Evolutionary conservation across 2,113 vertebrate genomes (phyloP), one percentile per base, ranked within the genome.

Genomic region (Saccopteryx bilineata): DNA sequence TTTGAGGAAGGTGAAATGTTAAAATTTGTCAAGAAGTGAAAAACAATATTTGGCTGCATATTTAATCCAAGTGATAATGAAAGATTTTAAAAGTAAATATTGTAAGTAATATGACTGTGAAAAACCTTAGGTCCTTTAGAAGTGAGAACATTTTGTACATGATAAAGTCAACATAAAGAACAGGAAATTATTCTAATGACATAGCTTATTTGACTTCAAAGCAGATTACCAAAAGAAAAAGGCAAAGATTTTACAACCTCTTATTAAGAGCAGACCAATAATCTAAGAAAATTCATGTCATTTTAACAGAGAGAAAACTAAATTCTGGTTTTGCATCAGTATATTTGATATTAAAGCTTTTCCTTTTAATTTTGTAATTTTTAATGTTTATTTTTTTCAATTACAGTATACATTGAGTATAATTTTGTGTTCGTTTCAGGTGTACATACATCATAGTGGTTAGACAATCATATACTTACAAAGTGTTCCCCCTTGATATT

Each of bases 21-120:
- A 94, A 76, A 88, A 87, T 39, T 63, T 78, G 56, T 96, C 63
- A 65, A 56, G 33, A 78, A 28, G 33, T 71, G 48, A 63, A 83
- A 90, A 94, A 91, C 39, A 90, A 74, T 75, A 24, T 26, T 82
- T 91, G 15, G 26, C 69, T 91, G 76, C 21, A n/a, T 93, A 72
- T 72, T 84, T 93, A 92, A 83, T 56, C 9, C 54, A 78, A 87
- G 33, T 91, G 61, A 63, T 9, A 87, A 76, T 24, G 48, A 69
- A 69, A 87, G 15, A 56, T 78, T 78, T 87, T 82, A 14, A 69
- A 93, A 94, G 48, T 71, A 91, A 94, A 94, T 87, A 81, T 24
- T 76, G 68, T 54, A 71, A 58, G 28, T 82, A 69, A 83, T n/a
- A 82, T 87, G 68, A 87, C 56, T 87, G 54, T 75, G 19, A 63